Conservation (phyloP, 2,888 invertebrate genomes). For the Aporophyla nigra region DNA sequence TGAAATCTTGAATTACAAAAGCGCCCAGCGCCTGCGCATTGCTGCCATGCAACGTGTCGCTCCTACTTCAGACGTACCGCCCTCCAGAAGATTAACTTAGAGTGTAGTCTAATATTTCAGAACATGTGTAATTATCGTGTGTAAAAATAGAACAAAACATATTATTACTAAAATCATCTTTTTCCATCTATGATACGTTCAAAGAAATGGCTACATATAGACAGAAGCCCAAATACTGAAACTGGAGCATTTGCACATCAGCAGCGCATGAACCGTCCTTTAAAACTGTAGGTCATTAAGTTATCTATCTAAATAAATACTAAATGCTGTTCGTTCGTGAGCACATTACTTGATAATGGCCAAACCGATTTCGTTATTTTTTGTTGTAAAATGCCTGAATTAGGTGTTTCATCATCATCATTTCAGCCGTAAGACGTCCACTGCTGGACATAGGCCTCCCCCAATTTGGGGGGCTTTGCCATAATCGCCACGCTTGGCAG, state of each 20-base stretch:
- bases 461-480: too few relatives aligned
- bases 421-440: too few relatives aligned
- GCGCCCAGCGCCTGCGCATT: slow-evolving; percentile 15
- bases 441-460: too few relatives aligned
- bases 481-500: too few relatives aligned
- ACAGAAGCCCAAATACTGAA: not conserved
- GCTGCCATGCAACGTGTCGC: slow-evolving; percentile 22
- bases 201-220: not conserved
- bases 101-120: not conserved
- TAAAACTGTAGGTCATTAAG: not conserved
- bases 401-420: too few relatives aligned
- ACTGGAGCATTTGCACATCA: not conserved
- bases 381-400: not conserved
- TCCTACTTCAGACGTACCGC: slow-evolving; percentile 2
- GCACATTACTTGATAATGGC: not conserved
- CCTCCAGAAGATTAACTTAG: not conserved
- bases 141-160: not conserved
- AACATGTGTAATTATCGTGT: not conserved
- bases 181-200: not conserved
- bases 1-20: not conserved
- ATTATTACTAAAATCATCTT: not conserved
- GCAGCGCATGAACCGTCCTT: too few relatives aligned
- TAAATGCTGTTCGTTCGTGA: not conserved
- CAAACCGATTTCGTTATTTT: not conserved
- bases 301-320: not conserved